Base-by-base conservation (phyloP, 2,888 invertebrate species). In the Lagria hirta region DNA sequence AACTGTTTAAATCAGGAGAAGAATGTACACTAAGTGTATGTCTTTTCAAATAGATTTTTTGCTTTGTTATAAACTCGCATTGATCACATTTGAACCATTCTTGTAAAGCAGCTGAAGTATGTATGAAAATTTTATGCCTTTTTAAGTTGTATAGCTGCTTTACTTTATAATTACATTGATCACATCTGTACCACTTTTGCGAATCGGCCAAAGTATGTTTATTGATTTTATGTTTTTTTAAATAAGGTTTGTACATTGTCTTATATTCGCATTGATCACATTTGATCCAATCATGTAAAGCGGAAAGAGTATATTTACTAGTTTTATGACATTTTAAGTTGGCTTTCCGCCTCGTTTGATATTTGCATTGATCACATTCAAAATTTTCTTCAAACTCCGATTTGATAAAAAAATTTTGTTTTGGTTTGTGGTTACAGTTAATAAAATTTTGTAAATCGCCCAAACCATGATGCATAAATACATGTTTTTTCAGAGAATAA, bases 211-310 rank as follows among this genome's bases (percentile, higher is more conserved):
- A 10, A 3, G 33, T 26, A 22, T 42, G 42, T 27, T 27, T 16
- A 3, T 22, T 18, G 3, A 11, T 10, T 11, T 34, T 28, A 27
- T 45, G 45, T 15, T 22, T 6, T 5, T 18, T 16, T 10, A 45
- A 29, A 13, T 33, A 21, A 6, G 14, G 20, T 10, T 41, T 45
- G 3, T 27, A 15, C 13, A 21, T 33, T 6, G 40, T 21, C 28
- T 32, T 33, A 24, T 40, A 29, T 4, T 40, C 29, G 24, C 45
- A 45, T 15, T 41, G 18, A 8, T 22, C 34, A 24, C 45, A 45
- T 32, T 34, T 10, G 10, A 40, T 40, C 32, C 37, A 37, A 11
- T 34, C 13, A 6, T 24, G 23, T n/a, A 15, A 17, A 4, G 11
- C 17, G 20, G 21, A 5, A 3, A 14, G 24, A 12, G 27, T 26